Conservation (phyloP, 2,797 vertebrate species). For the Cryptoblepharus egeriae region DNA sequence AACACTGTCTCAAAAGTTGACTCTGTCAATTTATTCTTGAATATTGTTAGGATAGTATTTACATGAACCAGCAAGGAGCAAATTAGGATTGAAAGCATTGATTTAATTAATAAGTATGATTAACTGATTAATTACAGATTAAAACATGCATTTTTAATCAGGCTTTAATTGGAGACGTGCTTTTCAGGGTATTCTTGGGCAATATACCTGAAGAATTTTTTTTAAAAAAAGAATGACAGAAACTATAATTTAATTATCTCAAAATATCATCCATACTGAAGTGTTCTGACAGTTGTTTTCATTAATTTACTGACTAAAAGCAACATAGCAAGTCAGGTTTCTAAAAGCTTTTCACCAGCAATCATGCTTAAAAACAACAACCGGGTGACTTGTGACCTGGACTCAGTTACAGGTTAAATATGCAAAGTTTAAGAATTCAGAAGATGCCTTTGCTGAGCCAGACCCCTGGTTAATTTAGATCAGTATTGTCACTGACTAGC, state of each 20-base stretch:
- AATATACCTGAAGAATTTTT: not conserved
- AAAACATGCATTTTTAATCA: constrained; percentile 42
- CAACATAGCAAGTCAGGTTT: not conserved
- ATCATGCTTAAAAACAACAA: not conserved
- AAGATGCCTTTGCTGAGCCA: too few species aligned
- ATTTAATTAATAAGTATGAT: constrained; percentile 45
- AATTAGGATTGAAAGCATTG: constrained; percentile 11
- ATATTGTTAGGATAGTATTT: not conserved
- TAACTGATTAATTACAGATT: constrained; percentile 56
- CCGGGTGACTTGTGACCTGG: not conserved
- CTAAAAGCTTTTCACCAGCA: not conserved
- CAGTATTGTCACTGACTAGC: too few species aligned
- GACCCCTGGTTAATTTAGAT: too few species aligned
- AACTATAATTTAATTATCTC: not conserved
- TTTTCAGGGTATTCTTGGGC: not conserved
- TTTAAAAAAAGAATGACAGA: not conserved
- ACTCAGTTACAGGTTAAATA: too few species aligned
- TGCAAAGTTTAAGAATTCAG: too few species aligned
- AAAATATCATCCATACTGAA: not conserved
- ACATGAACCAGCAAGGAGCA: not conserved
- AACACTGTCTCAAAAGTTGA: not conserved
- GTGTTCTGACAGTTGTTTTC: not conserved
- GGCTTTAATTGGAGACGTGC: constrained; percentile 49
- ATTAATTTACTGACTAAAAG: not conserved
- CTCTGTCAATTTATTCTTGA: not conserved